Conservation (phyloP, 1,140 invertebrate species). For the Vollenhovia emeryi region DNA sequence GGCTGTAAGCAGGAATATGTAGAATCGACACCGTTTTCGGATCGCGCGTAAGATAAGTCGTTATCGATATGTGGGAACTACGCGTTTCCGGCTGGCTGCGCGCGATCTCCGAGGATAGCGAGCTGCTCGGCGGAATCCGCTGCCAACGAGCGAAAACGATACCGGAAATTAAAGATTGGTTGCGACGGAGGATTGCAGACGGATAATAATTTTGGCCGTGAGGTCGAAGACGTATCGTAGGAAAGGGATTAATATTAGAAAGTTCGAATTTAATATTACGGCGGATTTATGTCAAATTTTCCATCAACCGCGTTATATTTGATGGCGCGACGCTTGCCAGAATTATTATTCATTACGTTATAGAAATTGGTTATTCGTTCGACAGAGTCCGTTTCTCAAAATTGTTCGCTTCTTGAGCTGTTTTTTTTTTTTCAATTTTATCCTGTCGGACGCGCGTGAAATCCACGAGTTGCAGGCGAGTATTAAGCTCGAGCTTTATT, state of each 20-base stretch:
- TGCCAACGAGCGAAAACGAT: slow-evolving; percentile 36
- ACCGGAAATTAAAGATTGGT: slow-evolving; percentile 38
- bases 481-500: slow-evolving; percentile 56
- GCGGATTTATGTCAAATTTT: neutral
- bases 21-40: slow-evolving; percentile 50
- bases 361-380: slow-evolving; percentile 4
- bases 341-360: neutral
- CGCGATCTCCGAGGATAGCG: slow-evolving; percentile 26
- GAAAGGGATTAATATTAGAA: neutral
- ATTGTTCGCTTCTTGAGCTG: slow-evolving; percentile 2
- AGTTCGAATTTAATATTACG: neutral
- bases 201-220: neutral
- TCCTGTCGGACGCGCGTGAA: slow-evolving; percentile 25
- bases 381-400: neutral
- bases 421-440: slow-evolving; percentile 39
- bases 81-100: slow-evolving; percentile 45
- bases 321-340: no score
- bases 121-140: slow-evolving; percentile 3
- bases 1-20: slow-evolving; percentile 49
- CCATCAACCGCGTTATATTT: neutral
- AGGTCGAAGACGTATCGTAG: neutral
- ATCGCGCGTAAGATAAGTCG: slow-evolving; percentile 53
- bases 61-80: slow-evolving; percentile 39
- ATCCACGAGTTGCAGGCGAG: slow-evolving; percentile 38
- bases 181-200: slow-evolving; percentile 10